Conservation (phyloP, 2,888 invertebrate genomes). For the Drosophila picticornis region DNA sequence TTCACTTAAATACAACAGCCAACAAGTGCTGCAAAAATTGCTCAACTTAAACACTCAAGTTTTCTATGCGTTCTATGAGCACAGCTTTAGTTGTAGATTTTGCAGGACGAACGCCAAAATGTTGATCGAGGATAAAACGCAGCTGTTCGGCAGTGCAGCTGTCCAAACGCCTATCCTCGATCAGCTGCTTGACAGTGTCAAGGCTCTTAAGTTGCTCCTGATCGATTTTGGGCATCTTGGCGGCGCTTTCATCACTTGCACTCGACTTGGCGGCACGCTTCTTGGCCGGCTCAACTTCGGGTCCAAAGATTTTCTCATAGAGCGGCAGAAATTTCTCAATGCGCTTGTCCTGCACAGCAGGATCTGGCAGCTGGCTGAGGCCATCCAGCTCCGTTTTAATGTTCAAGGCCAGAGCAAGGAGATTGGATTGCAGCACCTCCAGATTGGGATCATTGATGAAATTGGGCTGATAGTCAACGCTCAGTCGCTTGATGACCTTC, state of each 20-base stretch:
- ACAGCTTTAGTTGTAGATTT: conserved; percentile 59
- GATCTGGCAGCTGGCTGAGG: conserved; percentile 74
- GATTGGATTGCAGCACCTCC: conserved; percentile 88
- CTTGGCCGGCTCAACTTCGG: conserved; percentile 61
- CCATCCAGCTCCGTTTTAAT: conserved; percentile 86
- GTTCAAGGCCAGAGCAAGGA: conserved; percentile 89
- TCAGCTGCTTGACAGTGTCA: conserved; percentile 62
- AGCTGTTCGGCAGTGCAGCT: conserved; percentile 72
- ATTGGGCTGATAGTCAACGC: conserved; percentile 87
- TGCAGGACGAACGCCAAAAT: conserved; percentile 56
- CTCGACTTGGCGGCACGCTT: conserved; percentile 59
- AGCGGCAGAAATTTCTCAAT: conserved; percentile 73
- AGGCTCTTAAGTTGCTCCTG: conserved; percentile 53
- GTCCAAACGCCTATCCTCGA: conserved; percentile 52
- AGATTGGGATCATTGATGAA: conserved; percentile 89
- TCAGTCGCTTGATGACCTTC: conserved; percentile 87
- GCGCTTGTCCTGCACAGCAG: conserved; percentile 77
- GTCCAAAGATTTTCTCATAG: conserved; percentile 69
- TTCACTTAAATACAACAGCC: neutral
- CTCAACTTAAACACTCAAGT: neutral
- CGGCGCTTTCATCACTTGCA: conserved; percentile 21
- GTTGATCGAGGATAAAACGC: conserved; percentile 60
- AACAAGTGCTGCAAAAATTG: neutral
- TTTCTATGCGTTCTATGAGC: conserved; percentile 63
- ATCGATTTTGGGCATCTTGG: conserved; percentile 72